Evolutionary conservation across 2,797 vertebrate genomes (phyloP), one percentile per base, ranked within the genome.

Genomic region (Sebastolobus alascanus): DNA sequence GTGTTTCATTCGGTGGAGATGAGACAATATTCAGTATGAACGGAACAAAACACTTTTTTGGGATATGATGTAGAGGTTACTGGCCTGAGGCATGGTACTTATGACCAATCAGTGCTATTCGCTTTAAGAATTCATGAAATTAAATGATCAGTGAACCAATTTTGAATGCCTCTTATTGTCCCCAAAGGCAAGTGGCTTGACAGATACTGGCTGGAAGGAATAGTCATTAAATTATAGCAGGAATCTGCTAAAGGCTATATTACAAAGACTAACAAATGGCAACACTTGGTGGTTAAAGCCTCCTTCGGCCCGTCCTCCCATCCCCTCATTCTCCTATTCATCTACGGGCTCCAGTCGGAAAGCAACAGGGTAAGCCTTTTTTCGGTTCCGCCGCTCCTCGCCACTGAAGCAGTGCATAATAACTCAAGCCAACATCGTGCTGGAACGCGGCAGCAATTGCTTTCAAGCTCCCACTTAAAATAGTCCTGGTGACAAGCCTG

Each of bases 381-480:
- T 86, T 31, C 74, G 82, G 87, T 92, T 93, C 83, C 87, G 60
- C 87, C 54, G 80, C 87, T 89, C 75, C 84, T 85, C 63, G 70
- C 87, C 87, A 92, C 90, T 80, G 90, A 93, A 93, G 90, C 90
- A 68, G 66, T 70, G 89, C 88, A 90, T 92, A 94, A 96, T 95
- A 95, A 96, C 94, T 95, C 93, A 94, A 93, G 89, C 80, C 90
- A 94, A 91, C 88, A 89, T 90, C 68, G 77, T 78, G 87, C 86
- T 86, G 89, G 84, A 90, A 92, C 88, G 76, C 82, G 82, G 84
- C 88, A 77, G 93, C 92, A 94, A 95, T 93, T 90, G 93, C 93
- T 94, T 94, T 95, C 93, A 95, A 94, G 89, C 90, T 93, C 86
- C 87, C 91, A 94, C 93, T 96, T 94, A 94, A 95, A 96, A 94